phyloP scores from a whole-genome alignment of 2,888 invertebrate species.

The Agriopis aurantiaria region DNA sequence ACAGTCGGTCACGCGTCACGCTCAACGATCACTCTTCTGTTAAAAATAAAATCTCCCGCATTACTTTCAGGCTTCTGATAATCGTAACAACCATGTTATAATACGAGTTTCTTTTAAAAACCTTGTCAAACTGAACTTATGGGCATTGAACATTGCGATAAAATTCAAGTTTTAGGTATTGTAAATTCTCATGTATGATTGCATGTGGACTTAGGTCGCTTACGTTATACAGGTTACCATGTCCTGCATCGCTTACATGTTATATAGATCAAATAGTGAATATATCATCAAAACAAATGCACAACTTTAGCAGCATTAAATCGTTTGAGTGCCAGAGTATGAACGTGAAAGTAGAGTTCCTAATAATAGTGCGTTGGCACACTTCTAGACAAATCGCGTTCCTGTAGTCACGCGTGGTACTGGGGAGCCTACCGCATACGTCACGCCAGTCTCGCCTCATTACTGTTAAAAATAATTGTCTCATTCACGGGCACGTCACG shows the following conservation, averaged over 20 bases:
- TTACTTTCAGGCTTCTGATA: neutral
- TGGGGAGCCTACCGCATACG: slow-evolving; percentile 47
- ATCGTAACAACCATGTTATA: neutral
- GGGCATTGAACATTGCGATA: no score
- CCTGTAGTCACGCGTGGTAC: slow-evolving; percentile 52
- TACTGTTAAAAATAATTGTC: slow-evolving; percentile 83
- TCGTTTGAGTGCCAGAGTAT: slow-evolving; percentile 32
- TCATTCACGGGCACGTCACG: slow-evolving; percentile 79
- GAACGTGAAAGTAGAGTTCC: slow-evolving; percentile 43
- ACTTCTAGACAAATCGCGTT: slow-evolving; percentile 47
- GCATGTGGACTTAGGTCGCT: neutral
- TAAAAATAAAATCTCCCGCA: neutral
- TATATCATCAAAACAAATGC: slow-evolving; percentile 23
- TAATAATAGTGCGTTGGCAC: slow-evolving; percentile 76
- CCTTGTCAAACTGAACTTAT: no score
- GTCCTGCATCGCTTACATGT: slow-evolving; percentile 1
- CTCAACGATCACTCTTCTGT: neutral
- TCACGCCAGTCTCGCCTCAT: slow-evolving; percentile 63
- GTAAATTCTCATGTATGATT: neutral
- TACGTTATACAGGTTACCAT: neutral
- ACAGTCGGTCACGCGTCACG: neutral
- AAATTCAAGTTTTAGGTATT: no score
- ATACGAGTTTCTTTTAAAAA: neutral
- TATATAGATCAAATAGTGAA: neutral
- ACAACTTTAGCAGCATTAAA: slow-evolving; percentile 15